Base-by-base conservation (phyloP, 1,140 invertebrate species). In the Maniola jurtina region DNA sequence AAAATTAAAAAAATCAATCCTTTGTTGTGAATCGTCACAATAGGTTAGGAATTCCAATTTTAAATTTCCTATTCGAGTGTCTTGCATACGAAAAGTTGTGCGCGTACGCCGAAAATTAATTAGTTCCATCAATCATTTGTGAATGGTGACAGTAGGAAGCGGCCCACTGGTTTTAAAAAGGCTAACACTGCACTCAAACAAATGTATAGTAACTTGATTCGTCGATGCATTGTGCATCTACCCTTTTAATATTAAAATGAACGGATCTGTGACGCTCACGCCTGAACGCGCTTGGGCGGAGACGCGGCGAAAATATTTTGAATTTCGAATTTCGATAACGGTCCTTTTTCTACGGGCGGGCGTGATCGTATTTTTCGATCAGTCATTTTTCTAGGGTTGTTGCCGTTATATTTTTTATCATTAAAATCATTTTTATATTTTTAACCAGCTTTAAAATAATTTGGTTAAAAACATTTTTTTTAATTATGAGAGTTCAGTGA, bases 91-190 rank as follows among this genome's bases (percentile, higher is more conserved):
- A 80, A 73, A 71, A 75, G 75, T 77, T 72, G 75, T 77, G 74
- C 71, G 80, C 71, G 80, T 76, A 78, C 77, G 73, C 84, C 79
- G 78, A 85, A 86, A 45, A 90, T 90, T 88, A 90, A 90, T 90
- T 90, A 89, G 86, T 89, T 86, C 77, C 84, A 89, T 88, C 86
- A 82, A 86, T 89, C 87, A 88, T 74, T 73, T 40, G 55, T 88
- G 79, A 88, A 89, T 89, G 75, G 81, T 80, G 84, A 84, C 83
- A 81, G 74, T 70, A 62, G 54, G 61, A 70, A 64, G 64, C 81
- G 79, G 83, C 77, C 83, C 81, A 81, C 78, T 83, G 80, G 71
- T 77, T 87, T 79, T 83, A 54, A 83, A 88, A 86, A 81, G 71
- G 62, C 72, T 66, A 77, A 79, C 73, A 71, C 77, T 75, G 72